Percentiles rank a stretch among this genome's conserved stretches.
These are phyloP conservation scores for Peromyscus californicus DNA, from an alignment of 2,113 vertebrate genomes.

Conservation along the genomic window DNA sequence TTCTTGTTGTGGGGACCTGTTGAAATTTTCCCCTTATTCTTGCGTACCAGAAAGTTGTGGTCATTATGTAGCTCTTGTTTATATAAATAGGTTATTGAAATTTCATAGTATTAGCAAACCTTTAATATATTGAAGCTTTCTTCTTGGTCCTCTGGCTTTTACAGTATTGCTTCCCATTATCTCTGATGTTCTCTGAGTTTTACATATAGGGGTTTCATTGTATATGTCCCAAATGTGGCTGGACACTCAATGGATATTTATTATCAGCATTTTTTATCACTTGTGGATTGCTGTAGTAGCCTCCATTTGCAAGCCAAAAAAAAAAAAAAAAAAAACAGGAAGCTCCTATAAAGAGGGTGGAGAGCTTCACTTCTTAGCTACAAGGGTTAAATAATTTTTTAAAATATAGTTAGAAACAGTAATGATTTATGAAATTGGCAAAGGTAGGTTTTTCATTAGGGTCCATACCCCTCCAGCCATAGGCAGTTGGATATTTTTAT, in stretches of 20 bases:
- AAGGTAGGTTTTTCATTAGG: not conserved
- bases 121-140: no score
- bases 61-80: no score
- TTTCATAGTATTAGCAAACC: no score
- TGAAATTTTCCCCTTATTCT: no score
- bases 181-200: no score
- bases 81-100: no score
- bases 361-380: not conserved
- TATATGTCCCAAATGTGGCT: not conserved
- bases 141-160: no score
- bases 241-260: not conserved
- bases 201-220: not conserved
- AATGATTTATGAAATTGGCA: not conserved
- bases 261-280: not conserved
- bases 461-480: not conserved
- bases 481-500: not conserved
- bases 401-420: not conserved
- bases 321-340: not conserved
- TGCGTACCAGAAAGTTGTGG: no score
- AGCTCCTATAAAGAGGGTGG: not conserved
- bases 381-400: not conserved
- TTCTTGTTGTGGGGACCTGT: not conserved
- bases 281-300: not conserved
- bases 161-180: no score
- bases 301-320: not conserved